Evolutionary conservation across 1,140 invertebrate species (phyloP).

Genomic region (Drosophila sucinea): DNA sequence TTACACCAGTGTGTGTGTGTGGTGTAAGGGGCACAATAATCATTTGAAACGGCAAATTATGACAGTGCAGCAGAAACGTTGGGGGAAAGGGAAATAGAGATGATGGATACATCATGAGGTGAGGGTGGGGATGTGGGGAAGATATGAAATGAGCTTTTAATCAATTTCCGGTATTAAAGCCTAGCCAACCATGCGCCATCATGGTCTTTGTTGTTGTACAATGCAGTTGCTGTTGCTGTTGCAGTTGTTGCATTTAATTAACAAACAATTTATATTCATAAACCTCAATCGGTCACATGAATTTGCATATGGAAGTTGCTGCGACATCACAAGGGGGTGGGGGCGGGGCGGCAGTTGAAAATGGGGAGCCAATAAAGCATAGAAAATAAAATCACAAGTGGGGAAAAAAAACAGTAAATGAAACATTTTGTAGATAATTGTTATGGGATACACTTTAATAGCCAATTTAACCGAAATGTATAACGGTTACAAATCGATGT

Average conservation of each 20-base stretch:
- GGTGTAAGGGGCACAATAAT: conserved; percentile 55
- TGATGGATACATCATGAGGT: neutral
- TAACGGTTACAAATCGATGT: too few relatives aligned
- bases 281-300: conserved; percentile 79
- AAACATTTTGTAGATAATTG: neutral
- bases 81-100: conserved; percentile 24
- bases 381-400: conserved; percentile 19
- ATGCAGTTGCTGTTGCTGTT: conserved; percentile 39
- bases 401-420: conserved; percentile 4
- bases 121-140: conserved; percentile 31
- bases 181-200: conserved; percentile 57
- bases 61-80: conserved; percentile 31
- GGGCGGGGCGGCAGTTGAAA: neutral
- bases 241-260: conserved; percentile 77
- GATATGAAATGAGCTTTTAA: conserved; percentile 80
- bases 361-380: conserved; percentile 37
- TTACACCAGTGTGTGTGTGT: conserved; percentile 40
- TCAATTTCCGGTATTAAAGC: conserved; percentile 81
- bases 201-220: conserved; percentile 30
- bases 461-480: too few relatives aligned
- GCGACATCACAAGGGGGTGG: conserved; percentile 18
- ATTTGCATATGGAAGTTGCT: conserved; percentile 63
- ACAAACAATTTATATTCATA: conserved; percentile 82
- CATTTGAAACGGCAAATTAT: conserved; percentile 79
- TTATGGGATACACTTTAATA: conserved; percentile 2